Conservation (phyloP, 2,113 vertebrate species). For the Eurystomus gularis region DNA sequence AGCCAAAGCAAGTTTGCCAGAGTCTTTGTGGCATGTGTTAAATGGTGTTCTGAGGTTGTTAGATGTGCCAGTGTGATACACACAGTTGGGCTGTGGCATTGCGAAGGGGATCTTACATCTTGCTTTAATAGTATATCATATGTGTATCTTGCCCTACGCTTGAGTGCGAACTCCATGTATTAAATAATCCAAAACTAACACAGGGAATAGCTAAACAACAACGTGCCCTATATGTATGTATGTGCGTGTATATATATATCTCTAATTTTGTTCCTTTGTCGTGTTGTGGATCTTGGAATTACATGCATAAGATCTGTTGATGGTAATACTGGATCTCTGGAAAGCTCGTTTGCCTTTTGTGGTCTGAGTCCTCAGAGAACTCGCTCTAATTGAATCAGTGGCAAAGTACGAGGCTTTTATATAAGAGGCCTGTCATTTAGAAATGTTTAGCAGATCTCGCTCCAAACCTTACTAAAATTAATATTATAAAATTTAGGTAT, state of each 20-base stretch:
- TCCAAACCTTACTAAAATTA: neutral
- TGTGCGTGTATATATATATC: accelerated
- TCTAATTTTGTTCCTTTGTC: neutral
- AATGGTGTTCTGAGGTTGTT: neutral
- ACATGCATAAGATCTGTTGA: accelerated
- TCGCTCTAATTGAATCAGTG: neutral
- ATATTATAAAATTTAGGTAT: neutral
- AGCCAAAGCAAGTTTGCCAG: neutral
- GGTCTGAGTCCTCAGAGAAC: neutral
- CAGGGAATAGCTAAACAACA: neutral
- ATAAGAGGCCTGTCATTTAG: neutral
- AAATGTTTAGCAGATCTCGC: neutral
- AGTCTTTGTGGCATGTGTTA: neutral
- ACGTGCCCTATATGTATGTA: too few species aligned
- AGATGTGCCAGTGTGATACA: neutral
- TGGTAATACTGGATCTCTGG: neutral
- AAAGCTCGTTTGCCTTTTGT: neutral
- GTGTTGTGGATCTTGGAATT: neutral
- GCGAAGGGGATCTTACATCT: neutral
- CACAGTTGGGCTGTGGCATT: neutral
- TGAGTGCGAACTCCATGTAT: neutral
- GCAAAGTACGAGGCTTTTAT: neutral
- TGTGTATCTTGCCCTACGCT: neutral
- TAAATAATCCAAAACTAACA: neutral
- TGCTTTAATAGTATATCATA: neutral